These are phyloP conservation scores for Cartodere bifasciata DNA, from an alignment of 2,888 invertebrate genomes.

Conservation along the genomic window DNA sequence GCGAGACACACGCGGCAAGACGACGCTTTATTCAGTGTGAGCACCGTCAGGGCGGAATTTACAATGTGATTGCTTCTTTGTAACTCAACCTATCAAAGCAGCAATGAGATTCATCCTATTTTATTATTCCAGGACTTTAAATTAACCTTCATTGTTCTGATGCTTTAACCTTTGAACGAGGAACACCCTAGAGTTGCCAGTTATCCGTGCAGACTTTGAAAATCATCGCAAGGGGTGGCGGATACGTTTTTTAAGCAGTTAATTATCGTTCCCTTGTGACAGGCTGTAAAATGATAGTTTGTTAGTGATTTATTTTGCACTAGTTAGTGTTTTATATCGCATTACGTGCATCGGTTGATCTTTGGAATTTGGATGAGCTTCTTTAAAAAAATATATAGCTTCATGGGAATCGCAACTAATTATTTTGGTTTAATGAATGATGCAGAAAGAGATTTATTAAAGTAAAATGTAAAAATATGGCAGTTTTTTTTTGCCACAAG, in stretches of 20 bases:
- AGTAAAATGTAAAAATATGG: too few relatives aligned
- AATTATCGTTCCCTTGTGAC: slow-evolving; percentile 21
- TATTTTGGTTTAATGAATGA: too few relatives aligned
- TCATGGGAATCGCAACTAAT: too few relatives aligned
- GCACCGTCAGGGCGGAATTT: slow-evolving; percentile 35
- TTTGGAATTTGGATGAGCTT: too few relatives aligned
- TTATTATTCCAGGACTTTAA: slow-evolving; percentile 30
- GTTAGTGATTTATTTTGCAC: slow-evolving; percentile 12
- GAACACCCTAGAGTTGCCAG: slow-evolving; percentile 8
- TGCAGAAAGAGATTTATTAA: too few relatives aligned
- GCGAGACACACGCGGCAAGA: slow-evolving; percentile 28
- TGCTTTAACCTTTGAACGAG: slow-evolving; percentile 12
- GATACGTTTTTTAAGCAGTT: slow-evolving; percentile 15
- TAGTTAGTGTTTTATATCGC: too few relatives aligned
- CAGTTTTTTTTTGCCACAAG: too few relatives aligned
- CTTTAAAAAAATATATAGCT: too few relatives aligned
- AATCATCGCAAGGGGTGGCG: slow-evolving; percentile 11
- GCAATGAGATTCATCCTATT: slow-evolving; percentile 24
- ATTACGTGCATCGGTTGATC: too few relatives aligned
- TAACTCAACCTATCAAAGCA: slow-evolving; percentile 27
- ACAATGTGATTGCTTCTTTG: slow-evolving; percentile 35
- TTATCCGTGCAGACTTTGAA: slow-evolving; percentile 12
- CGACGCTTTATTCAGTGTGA: slow-evolving; percentile 28
- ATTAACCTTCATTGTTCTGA: slow-evolving; percentile 31
- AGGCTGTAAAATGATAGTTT: slow-evolving; percentile 20